Percentiles rank a stretch among this genome's conserved stretches.
phyloP scores from a whole-genome alignment of 2,113 vertebrate species.

The Sigmodon hispidus region DNA sequence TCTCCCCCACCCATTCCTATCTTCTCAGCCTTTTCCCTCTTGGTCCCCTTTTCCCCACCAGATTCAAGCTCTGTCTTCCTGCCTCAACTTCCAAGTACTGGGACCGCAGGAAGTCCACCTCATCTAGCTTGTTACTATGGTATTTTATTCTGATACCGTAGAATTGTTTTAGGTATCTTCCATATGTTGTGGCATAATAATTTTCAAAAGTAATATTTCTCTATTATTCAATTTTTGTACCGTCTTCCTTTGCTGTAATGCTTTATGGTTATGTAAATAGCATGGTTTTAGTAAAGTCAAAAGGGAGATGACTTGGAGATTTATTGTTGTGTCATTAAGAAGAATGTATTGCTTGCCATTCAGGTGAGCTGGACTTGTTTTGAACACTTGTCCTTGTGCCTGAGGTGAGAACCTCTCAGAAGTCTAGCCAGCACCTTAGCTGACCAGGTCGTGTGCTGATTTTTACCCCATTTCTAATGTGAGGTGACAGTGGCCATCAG shows the following conservation, averaged over 20 bases:
- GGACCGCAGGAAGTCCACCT: not conserved
- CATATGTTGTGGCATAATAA: not conserved
- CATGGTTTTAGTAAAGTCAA: not conserved
- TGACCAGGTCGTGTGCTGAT: not conserved
- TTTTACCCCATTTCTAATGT: conserved; percentile 25
- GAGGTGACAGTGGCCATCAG: not conserved
- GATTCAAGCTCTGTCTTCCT: not conserved
- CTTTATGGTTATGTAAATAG: not conserved
- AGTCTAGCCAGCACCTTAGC: not conserved
- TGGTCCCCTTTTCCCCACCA: not conserved
- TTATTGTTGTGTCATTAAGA: not conserved
- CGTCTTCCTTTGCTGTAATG: not conserved
- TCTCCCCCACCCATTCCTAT: not conserved
- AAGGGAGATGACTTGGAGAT: not conserved
- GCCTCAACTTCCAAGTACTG: not conserved
- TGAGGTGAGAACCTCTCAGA: not conserved
- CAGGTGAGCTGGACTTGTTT: not conserved
- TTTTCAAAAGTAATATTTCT: not conserved
- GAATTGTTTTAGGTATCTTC: not conserved
- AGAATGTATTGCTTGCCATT: not conserved
- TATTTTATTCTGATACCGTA: not conserved
- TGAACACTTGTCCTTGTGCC: not conserved
- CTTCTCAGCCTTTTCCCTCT: not conserved
- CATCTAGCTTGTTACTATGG: not conserved
- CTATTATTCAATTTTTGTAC: not conserved